A percentile compares a stretch with the other conserved stretches of the same genome.
Conservation (phyloP, 1,140 invertebrate genomes). For the Lordiphosa stackelbergi region DNA sequence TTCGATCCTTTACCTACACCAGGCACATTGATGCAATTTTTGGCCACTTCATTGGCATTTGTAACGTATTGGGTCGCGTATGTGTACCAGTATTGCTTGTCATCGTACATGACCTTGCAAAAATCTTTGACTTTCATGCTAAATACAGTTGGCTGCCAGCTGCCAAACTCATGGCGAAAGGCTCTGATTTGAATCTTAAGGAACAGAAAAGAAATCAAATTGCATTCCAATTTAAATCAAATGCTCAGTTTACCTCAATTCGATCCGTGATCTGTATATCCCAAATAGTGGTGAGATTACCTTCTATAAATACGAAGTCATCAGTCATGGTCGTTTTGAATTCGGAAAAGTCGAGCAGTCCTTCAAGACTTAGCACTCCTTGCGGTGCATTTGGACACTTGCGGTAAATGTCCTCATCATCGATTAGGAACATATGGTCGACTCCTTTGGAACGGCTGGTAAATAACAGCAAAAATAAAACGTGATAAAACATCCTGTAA, state of each 20-base stretch:
- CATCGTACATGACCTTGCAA: neutral
- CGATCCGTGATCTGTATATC: neutral
- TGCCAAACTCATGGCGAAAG: neutral
- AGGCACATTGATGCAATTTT: neutral
- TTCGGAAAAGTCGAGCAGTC: neutral
- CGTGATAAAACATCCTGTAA: too few species aligned
- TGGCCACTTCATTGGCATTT: conserved; percentile 1
- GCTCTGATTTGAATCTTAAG: neutral
- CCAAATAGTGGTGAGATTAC: conserved; percentile 1
- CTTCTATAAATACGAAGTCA: conserved; percentile 1
- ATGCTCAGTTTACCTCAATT: neutral
- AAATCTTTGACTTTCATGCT: neutral
- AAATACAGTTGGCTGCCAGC: conserved; percentile 5
- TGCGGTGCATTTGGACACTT: neutral
- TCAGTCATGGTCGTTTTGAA: neutral
- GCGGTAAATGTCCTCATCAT: neutral
- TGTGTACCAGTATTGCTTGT: neutral
- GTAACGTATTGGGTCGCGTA: neutral
- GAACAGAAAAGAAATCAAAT: neutral
- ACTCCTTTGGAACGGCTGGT: neutral
- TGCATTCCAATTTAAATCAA: neutral
- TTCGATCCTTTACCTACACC: neutral
- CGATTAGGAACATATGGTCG: neutral
- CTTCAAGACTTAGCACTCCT: neutral
- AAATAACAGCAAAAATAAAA: too few species aligned